A percentile compares a stretch with the other conserved stretches of the same genome.
Conservation (phyloP, 2,113 vertebrate genomes). For the Uria lomvia region DNA sequence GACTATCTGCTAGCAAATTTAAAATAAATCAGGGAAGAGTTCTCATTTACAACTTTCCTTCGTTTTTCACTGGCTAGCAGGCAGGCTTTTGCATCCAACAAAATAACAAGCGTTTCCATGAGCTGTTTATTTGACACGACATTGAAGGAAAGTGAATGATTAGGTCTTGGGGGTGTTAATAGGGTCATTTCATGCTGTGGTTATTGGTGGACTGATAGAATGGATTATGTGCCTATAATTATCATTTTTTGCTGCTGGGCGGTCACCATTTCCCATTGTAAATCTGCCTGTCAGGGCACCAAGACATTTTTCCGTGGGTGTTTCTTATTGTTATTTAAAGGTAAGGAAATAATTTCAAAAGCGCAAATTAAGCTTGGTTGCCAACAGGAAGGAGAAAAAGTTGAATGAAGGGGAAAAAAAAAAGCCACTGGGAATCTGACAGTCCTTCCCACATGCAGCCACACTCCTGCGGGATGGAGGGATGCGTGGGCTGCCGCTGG, state of each 20-base stretch:
- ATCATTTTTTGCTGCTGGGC: conserved; percentile 1
- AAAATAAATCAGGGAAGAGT: background rate
- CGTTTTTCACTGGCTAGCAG: background rate
- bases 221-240: conserved; percentile 32
- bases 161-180: conserved; percentile 7
- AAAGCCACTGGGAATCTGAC: conserved; percentile 9
- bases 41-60: background rate
- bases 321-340: conserved; percentile 50
- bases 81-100: background rate
- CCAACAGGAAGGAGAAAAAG: conserved; percentile 22
- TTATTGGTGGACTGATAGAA: conserved; percentile 42
- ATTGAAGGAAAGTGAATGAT: background rate
- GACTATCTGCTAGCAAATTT: background rate
- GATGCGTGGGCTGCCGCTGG: background rate
- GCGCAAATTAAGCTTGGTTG: background rate
- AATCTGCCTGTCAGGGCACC: conserved; percentile 21
- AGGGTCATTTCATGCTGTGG: conserved; percentile 31
- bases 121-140: background rate
- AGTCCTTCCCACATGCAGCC: background rate
- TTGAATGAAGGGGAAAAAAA: background rate
- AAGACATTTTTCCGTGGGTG: background rate
- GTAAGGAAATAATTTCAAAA: conserved; percentile 27
- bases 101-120: conserved; percentile 14
- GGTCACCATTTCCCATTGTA: conserved; percentile 32
- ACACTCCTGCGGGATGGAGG: background rate